Evolutionary conservation across 1,140 invertebrate species (phyloP).

Genomic region (Gerris buenoi): DNA sequence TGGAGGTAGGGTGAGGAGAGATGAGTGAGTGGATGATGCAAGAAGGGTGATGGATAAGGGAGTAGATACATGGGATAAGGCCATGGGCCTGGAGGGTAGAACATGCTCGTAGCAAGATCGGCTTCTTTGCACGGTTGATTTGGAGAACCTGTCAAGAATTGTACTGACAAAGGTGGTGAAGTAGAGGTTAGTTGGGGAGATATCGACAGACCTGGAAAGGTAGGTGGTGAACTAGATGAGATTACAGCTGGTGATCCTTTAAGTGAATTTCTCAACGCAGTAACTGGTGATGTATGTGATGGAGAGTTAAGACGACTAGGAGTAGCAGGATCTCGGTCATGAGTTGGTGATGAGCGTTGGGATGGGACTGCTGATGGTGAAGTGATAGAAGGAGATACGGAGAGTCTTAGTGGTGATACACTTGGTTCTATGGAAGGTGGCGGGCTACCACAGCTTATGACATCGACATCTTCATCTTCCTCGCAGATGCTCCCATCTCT

Average conservation of each 20-base stretch:
- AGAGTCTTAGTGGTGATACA: neutral
- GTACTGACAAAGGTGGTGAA: slow-evolving; percentile 6
- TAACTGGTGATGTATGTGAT: neutral
- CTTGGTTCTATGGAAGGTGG: neutral
- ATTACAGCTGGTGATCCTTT: neutral
- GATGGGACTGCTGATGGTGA: neutral
- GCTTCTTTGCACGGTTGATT: slow-evolving; percentile 3
- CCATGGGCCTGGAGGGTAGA: slow-evolving; percentile 6
- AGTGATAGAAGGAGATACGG: neutral
- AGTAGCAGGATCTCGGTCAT: neutral
- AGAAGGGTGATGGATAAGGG: slow-evolving; percentile 6
- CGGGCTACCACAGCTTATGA: neutral
- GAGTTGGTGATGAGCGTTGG: neutral
- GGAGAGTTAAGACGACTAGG: neutral
- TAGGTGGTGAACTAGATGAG: neutral
- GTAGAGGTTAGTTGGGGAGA: neutral
- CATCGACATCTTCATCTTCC: neutral
- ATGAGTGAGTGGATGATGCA: neutral
- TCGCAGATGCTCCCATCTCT: neutral
- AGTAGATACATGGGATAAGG: slow-evolving; percentile 6
- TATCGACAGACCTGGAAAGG: neutral
- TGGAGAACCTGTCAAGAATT: slow-evolving; percentile 7
- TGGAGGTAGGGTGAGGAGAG: slow-evolving; percentile 1
- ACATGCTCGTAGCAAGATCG: slow-evolving; percentile 7
- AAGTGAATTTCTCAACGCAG: too few species aligned